These are phyloP conservation scores for Australoheros facetus DNA, from an alignment of 2,797 vertebrate genomes.

Conservation along the genomic window DNA sequence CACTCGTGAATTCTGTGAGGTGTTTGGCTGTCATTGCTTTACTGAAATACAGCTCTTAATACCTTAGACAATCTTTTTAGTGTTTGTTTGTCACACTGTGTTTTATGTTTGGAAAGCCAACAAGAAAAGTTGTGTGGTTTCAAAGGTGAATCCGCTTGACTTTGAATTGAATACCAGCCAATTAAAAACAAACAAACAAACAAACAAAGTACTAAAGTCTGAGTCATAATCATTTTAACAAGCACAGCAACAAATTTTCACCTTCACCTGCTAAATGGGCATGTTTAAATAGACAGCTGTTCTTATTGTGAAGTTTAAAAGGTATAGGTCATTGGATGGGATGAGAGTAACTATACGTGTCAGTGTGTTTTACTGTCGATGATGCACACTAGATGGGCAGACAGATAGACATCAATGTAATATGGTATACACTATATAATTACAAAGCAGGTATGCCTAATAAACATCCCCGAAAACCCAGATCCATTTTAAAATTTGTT, in stretches of 20 bases:
- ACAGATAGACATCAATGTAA: background rate
- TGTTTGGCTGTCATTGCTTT: slow-evolving; percentile 5
- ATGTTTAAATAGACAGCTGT: background rate
- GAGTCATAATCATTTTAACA: slow-evolving; percentile 4
- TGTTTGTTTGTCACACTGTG: background rate
- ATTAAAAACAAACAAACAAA: background rate
- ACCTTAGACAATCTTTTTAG: background rate
- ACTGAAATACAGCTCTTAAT: background rate
- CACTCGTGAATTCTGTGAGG: background rate
- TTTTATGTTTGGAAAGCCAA: background rate
- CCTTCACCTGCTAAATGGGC: background rate
- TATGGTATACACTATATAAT: background rate
- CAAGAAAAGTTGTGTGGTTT: slow-evolving; percentile 16
- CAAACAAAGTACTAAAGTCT: background rate
- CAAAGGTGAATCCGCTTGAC: slow-evolving; percentile 19
- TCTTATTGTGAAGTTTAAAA: background rate
- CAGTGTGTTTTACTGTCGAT: background rate
- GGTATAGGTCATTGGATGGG: background rate
- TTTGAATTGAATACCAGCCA: slow-evolving; percentile 9
- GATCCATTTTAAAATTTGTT: background rate
- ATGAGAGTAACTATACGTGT: background rate
- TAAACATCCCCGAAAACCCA: background rate
- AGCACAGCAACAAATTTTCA: background rate
- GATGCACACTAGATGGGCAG: background rate
- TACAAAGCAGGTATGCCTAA: background rate